phyloP scores from a whole-genome alignment of 1,140 invertebrate genomes.

The Hylyphantes graminicola region DNA sequence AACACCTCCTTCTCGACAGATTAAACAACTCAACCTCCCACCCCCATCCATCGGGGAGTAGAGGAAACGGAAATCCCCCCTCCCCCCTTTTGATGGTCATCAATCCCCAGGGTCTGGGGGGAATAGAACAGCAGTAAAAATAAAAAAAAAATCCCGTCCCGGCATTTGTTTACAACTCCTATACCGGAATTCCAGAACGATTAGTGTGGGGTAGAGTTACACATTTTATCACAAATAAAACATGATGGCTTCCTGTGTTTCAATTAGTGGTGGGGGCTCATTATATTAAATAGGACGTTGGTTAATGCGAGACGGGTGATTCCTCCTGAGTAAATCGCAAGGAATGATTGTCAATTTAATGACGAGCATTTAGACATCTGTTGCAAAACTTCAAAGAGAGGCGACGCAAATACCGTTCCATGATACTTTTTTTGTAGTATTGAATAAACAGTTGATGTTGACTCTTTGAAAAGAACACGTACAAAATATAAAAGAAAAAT shows the following conservation, averaged over 20 bases:
- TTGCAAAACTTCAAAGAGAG: too few relatives aligned
- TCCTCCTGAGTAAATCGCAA: too few relatives aligned
- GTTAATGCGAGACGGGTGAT: too few relatives aligned
- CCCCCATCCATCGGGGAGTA: slow-evolving; percentile 27
- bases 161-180: slow-evolving; percentile 57
- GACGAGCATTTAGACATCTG: too few relatives aligned
- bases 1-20: not conserved
- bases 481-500: too few relatives aligned
- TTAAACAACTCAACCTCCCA: not conserved
- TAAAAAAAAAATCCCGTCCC: slow-evolving; percentile 12
- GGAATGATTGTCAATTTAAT: too few relatives aligned
- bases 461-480: too few relatives aligned
- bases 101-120: slow-evolving; percentile 27
- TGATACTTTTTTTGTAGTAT: too few relatives aligned
- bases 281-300: not conserved
- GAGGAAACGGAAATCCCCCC: slow-evolving; percentile 56
- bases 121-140: slow-evolving; percentile 2
- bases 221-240: slow-evolving; percentile 36
- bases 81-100: slow-evolving; percentile 59
- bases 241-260: slow-evolving; percentile 6
- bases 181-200: slow-evolving; percentile 56
- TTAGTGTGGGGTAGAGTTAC: slow-evolving; percentile 37
- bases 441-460: too few relatives aligned
- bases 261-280: not conserved
- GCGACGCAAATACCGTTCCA: too few relatives aligned